phyloP scores from a whole-genome alignment of 2,113 vertebrate genomes.

The Tragelaphus imberbis region DNA sequence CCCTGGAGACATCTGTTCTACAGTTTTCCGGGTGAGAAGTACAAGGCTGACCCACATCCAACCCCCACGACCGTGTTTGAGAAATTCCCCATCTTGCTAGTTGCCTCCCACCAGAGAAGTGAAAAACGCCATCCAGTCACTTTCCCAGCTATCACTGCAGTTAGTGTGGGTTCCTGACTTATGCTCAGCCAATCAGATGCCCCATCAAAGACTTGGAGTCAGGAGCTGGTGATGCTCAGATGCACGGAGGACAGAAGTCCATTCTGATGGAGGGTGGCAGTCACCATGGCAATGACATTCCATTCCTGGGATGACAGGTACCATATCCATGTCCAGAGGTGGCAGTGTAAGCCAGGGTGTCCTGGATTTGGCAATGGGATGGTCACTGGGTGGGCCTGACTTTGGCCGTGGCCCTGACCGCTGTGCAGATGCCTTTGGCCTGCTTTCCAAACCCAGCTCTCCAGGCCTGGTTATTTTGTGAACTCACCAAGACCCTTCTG shows the following conservation, averaged over 20 bases:
- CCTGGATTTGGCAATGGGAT: not conserved
- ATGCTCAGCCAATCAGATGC: not conserved
- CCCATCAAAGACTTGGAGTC: not conserved
- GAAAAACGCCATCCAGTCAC: not conserved
- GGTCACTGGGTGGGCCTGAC: not conserved
- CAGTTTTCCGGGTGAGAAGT: not conserved
- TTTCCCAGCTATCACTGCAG: not conserved
- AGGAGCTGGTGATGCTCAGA: not conserved
- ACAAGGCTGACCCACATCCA: not conserved
- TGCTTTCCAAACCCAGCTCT: constrained; percentile 10
- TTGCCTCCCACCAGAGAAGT: not conserved
- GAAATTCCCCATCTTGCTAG: not conserved
- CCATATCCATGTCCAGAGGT: not conserved
- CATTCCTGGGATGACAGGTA: not conserved
- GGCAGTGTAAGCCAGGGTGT: not conserved
- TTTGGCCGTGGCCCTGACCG: not conserved
- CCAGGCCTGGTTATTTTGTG: constrained; percentile 43
- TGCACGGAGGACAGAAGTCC: not conserved
- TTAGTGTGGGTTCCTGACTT: not conserved
- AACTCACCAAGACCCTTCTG: constrained; percentile 42
- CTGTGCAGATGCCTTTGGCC: not conserved
- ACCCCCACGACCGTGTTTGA: not conserved
- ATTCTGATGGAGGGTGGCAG: not conserved
- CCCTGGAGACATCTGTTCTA: not conserved
- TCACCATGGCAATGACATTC: not conserved